A percentile compares a stretch with the other conserved stretches of the same genome.
Evolutionary conservation across 2,113 vertebrate genomes (phyloP).

Genomic region (Maccullochella peelii): DNA sequence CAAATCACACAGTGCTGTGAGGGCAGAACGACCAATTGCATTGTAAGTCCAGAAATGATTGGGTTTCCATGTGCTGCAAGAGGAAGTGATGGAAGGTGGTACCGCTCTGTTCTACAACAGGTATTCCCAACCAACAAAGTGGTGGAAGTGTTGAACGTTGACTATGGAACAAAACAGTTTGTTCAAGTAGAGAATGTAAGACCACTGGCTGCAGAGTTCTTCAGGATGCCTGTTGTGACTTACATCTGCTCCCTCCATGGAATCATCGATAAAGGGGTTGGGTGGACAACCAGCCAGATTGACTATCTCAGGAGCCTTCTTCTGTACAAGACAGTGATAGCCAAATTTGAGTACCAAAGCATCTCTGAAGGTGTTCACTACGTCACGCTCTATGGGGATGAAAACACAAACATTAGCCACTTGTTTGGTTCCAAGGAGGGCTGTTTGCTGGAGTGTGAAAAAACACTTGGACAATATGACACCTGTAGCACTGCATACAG

Average conservation of each 20-base stretch:
- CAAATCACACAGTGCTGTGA: slow-evolving; percentile 83
- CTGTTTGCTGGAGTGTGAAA: slow-evolving; percentile 72
- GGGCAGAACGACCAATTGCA: slow-evolving; percentile 54
- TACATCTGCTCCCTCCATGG: slow-evolving; percentile 91
- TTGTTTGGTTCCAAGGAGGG: slow-evolving; percentile 84
- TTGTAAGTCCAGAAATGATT: slow-evolving; percentile 78
- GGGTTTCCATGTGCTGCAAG: slow-evolving; percentile 90
- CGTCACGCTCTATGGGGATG: slow-evolving; percentile 88
- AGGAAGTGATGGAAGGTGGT: slow-evolving; percentile 90
- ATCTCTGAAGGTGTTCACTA: slow-evolving; percentile 91
- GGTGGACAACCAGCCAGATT: slow-evolving; percentile 86
- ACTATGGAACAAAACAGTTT: slow-evolving; percentile 90
- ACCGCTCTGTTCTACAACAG: slow-evolving; percentile 90
- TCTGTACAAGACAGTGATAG: slow-evolving; percentile 85
- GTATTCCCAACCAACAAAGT: slow-evolving; percentile 74
- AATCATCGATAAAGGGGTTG: slow-evolving; percentile 84
- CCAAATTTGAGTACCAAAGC: slow-evolving; percentile 90
- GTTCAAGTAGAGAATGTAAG: slow-evolving; percentile 84
- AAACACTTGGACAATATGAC: slow-evolving; percentile 47
- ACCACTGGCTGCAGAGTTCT: slow-evolving; percentile 86
- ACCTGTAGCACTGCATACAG: slow-evolving; percentile 18
- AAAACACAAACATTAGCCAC: slow-evolving; percentile 87
- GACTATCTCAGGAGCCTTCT: slow-evolving; percentile 85
- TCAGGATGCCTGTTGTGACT: slow-evolving; percentile 93
- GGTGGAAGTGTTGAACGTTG: slow-evolving; percentile 90